Base-by-base conservation (phyloP, 2,113 vertebrate species). In the Sander vitreus region DNA sequence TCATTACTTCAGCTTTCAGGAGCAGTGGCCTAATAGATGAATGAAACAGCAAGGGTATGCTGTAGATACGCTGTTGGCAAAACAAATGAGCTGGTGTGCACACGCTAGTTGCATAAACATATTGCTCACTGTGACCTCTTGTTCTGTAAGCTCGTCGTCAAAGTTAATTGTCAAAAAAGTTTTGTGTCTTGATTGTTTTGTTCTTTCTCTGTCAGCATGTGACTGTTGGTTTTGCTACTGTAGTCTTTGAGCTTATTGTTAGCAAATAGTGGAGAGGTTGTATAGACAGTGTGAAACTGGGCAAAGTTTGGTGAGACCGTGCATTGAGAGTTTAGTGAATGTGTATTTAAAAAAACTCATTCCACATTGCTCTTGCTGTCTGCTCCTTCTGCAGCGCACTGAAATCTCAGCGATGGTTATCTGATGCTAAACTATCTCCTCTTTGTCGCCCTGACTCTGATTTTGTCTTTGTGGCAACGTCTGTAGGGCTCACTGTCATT, bases 1-100 rank as follows among this genome's bases (percentile, higher is more conserved):
- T 91, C 88, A 91, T 93, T 93, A 90, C 75, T 87, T 81, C 80
- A 77, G 81, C 89, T 83, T 84, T 91, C 90, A 89, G 68, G 80
- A 27, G 69, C 79, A 78, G 67, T 23, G 51, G 80, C 75, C 63
- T 69, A 33, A 88, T 73, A 85, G 86, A 92, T 90, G 84, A 92
- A 91, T 88, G 85, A 69, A 81, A 76, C 58, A 43, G 18, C 36
- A 54, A 73, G 36, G 62, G 39, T 58, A 16, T 33, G 76, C 65
- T 66, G 77, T 77, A 69, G 71, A 82, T 80, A 66, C 84, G 50
- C 55, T 68, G 47, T 27, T 77, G 75, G 67, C 36, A n/a, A 64
- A 76, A 92, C 85, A 80, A 91, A 92, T 85, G 80, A 92, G 77
- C 67, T 60, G 45, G 25, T 78, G 47, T 30, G 43, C 82, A 63